Conservation (phyloP, 2,888 invertebrate genomes). For the Brachynemurus nebulosus region DNA sequence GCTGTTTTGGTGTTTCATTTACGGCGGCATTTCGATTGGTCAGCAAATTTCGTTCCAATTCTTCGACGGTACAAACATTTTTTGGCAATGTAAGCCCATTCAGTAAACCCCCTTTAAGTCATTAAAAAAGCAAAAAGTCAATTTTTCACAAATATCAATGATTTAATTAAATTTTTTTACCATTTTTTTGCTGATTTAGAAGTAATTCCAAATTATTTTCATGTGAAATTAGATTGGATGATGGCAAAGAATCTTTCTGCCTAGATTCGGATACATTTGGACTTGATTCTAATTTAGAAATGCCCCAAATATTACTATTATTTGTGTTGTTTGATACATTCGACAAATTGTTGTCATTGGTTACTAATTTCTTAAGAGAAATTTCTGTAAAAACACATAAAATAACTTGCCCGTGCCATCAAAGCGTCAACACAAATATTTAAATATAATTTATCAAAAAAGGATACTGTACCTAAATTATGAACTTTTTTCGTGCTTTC, state of each 20-base stretch:
- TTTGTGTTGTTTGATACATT: neutral
- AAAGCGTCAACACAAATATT: neutral
- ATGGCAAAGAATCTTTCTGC: no score
- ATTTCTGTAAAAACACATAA: slow-evolving; percentile 22
- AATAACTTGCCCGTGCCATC: neutral
- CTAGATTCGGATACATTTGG: no score
- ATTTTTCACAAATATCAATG: neutral
- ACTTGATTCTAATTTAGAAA: no score
- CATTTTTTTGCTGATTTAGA: neutral
- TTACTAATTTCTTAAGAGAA: slow-evolving; percentile 24
- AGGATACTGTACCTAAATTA: slow-evolving; percentile 25
- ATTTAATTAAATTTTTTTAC: neutral
- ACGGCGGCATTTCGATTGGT: neutral
- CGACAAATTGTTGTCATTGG: slow-evolving; percentile 20
- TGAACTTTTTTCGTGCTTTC: slow-evolving; percentile 32
- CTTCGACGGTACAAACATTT: slow-evolving; percentile 59
- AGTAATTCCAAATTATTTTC: neutral
- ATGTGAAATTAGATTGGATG: no score
- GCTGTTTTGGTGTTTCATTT: neutral
- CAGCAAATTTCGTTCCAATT: slow-evolving; percentile 42
- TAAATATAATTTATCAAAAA: slow-evolving; percentile 4
- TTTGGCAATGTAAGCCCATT: slow-evolving; percentile 27
- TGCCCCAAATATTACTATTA: neutral
- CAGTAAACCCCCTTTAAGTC: neutral
- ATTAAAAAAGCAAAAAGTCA: neutral